Evolutionary conservation across 1,140 invertebrate species (phyloP), one percentile per base, ranked within the genome.

Genomic region (Acromyrmex heyeri): DNA sequence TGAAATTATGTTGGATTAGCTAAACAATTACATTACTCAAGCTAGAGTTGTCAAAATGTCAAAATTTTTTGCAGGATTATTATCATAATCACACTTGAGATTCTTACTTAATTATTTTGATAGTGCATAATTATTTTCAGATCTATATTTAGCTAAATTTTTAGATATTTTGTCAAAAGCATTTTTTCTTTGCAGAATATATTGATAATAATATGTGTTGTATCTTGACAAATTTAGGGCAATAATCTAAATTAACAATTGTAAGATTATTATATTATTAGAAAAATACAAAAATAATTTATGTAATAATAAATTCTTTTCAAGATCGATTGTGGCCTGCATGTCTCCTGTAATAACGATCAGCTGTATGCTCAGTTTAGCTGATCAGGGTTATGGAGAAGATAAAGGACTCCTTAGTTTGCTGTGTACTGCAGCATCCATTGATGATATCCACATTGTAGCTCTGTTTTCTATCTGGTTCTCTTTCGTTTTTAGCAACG

Each of bases 271-370:
- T 14, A 27, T 61, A 3, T 69, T 44, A 21, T 70, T 8, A 34
- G 10, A 48, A 82, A 48, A 44, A 12, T 24, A 27, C 50, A 55
- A 24, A 4, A 3, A 38, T 10, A 3, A 34, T 34, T 55, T 81
- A 44, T 21, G 5, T 12, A 79, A 8, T 44, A 38, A 62, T 48
- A 85, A 65, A 34, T 55, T 53, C 21, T 69, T 75, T 91, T 50
- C 72, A 73, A 95, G 95, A 24, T 87, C 92, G 14, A 93, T 95
- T 61, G 87, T 95, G 30, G 91, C 94, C 1, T 94, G 94, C 53
- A 92, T 95, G 92, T 95, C 95, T 10, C 92, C 94, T 1, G 95
- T 93, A 1, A 92, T 95, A 3, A 93, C 93, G 3, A 88, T 95
- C 12, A 94, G 93, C 78, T 93, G 93, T 69, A 86, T 93, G 8